phyloP scores from a whole-genome alignment of 2,113 vertebrate genomes.

The Corythornis cristatus region DNA sequence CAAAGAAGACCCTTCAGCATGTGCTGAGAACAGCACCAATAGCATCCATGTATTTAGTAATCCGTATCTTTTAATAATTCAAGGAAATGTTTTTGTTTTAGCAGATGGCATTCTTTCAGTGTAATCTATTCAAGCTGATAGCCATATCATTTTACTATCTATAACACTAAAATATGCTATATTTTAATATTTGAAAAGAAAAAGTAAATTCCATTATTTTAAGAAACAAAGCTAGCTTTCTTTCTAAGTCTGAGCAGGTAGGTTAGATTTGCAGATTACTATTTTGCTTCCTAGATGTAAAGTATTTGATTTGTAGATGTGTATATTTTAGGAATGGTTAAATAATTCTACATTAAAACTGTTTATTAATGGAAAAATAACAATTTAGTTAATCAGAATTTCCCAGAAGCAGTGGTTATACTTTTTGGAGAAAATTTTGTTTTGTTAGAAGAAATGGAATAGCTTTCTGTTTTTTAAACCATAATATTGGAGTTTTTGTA shows the following conservation, averaged over 20 bases:
- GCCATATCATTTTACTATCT: background rate
- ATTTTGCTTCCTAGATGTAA: background rate
- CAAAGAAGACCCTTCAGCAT: background rate
- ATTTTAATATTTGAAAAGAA: background rate
- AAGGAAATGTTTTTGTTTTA: background rate
- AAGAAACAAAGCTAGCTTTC: background rate
- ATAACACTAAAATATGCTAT: background rate
- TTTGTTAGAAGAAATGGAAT: background rate
- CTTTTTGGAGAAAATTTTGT: background rate
- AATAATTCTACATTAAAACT: background rate
- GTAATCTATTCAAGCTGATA: background rate
- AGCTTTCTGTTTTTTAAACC: background rate
- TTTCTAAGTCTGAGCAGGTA: background rate
- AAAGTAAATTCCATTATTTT: background rate
- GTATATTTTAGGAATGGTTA: background rate
- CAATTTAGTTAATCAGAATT: background rate
- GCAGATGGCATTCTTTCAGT: background rate
- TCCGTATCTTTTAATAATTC: background rate
- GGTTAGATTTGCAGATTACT: background rate
- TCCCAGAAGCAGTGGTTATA: background rate
- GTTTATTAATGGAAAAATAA: background rate
- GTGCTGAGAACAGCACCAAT: background rate
- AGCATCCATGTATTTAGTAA: background rate
- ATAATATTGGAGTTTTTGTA: background rate
- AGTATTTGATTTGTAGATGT: background rate